Percentiles rank a stretch among this genome's conserved stretches.
phyloP scores from a whole-genome alignment of 2,797 vertebrate species.

The Moxostoma hubbsi region DNA sequence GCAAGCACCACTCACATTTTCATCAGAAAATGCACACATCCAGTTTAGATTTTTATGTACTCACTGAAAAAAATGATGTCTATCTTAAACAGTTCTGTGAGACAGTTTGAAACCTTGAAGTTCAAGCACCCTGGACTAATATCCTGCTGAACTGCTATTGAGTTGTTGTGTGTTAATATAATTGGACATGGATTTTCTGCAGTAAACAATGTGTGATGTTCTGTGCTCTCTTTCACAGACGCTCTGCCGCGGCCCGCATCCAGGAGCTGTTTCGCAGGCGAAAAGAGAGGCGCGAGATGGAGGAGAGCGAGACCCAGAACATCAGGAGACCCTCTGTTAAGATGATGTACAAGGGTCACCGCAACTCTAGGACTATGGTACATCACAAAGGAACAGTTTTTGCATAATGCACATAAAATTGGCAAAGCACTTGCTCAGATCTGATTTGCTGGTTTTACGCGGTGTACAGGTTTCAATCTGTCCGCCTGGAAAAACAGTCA shows the following conservation, averaged over 20 bases:
- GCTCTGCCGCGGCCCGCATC: slow-evolving; percentile 95
- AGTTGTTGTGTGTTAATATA: background rate
- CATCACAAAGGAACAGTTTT: background rate
- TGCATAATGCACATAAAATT: too few species aligned
- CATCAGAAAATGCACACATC: too few species aligned
- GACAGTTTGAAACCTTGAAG: background rate
- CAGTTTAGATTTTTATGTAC: too few species aligned
- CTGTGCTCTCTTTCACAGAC: slow-evolving; percentile 72
- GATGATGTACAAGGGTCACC: slow-evolving; percentile 97
- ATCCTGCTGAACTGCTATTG: background rate
- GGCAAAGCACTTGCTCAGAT: too few species aligned
- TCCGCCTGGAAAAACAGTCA: too few species aligned
- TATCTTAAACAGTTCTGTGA: background rate
- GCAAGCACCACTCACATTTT: too few species aligned
- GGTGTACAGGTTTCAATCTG: too few species aligned
- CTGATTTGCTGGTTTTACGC: too few species aligned
- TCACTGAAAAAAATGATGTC: background rate
- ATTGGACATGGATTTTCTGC: background rate
- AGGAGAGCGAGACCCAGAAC: slow-evolving; percentile 93
- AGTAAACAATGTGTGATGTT: background rate
- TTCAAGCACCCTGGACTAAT: background rate
- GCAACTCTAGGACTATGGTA: slow-evolving; percentile 99
- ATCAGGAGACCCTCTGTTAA: slow-evolving; percentile 93
- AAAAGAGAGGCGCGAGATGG: slow-evolving; percentile 96
- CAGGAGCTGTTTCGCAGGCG: slow-evolving; percentile 96